phyloP scores from a whole-genome alignment of 2,888 invertebrate species.

The Orthosia cruda region DNA sequence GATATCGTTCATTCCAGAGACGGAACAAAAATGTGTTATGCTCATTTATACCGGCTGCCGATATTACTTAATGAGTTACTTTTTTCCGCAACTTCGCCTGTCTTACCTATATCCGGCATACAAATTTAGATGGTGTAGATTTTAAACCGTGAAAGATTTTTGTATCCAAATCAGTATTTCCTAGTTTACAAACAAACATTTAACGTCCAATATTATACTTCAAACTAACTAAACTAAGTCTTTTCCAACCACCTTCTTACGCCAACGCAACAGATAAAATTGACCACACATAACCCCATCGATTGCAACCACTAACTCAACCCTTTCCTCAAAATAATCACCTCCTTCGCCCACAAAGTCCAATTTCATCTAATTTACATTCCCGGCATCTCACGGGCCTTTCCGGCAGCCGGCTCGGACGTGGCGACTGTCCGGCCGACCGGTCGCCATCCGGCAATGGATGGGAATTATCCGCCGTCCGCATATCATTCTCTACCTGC shows the following conservation, averaged over 20 bases:
- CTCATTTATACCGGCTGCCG: too few species aligned
- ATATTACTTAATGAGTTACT: too few species aligned
- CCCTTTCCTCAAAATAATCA: background rate
- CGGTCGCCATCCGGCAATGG: constrained; percentile 57
- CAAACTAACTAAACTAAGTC: too few species aligned
- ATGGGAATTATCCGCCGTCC: constrained; percentile 61
- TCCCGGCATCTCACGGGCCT: constrained; percentile 16
- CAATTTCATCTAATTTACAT: constrained; percentile 46
- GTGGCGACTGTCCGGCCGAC: constrained; percentile 33
- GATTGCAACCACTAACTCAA: background rate
- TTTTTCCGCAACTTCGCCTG: too few species aligned
- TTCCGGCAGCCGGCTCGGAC: constrained; percentile 26
- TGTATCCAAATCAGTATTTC: too few species aligned
- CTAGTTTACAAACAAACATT: too few species aligned
- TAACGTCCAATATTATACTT: too few species aligned
- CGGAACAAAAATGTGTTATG: too few species aligned
- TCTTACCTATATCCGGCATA: too few species aligned
- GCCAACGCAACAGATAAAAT: background rate
- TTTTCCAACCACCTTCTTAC: background rate
- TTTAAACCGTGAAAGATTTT: too few species aligned
- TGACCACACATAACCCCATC: background rate
- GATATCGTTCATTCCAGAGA: too few species aligned
- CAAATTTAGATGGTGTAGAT: too few species aligned
- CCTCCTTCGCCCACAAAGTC: constrained; percentile 7
- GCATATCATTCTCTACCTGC: constrained; percentile 58